Evolutionary conservation across 2,888 invertebrate genomes (phyloP).

Genomic region (Entomobrya proxima): DNA sequence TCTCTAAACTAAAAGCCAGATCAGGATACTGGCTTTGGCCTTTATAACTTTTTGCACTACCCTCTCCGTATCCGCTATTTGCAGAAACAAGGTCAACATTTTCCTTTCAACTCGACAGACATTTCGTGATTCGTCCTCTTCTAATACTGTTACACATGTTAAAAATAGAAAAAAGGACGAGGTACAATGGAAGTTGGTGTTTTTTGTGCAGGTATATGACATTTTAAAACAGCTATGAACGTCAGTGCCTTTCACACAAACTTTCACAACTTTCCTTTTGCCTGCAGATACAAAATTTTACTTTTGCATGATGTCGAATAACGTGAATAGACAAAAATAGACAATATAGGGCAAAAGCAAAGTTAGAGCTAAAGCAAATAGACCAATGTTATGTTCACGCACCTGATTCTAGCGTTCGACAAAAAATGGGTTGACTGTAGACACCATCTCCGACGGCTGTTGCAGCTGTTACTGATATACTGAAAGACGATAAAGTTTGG

Average conservation of each 20-base stretch:
- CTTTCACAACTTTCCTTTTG: not conserved
- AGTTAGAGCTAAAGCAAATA: conserved; percentile 44
- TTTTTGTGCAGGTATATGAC: not conserved
- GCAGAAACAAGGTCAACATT: conserved; percentile 48
- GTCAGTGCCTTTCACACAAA: not conserved
- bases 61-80: not conserved
- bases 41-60: not conserved
- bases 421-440: conserved; percentile 83
- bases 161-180: not conserved
- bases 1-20: not conserved
- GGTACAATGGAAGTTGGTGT: not conserved
- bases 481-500: conserved; percentile 76
- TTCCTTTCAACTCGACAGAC: not conserved
- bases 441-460: conserved; percentile 88
- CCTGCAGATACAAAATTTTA: conserved; percentile 24
- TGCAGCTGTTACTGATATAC: conserved; percentile 87
- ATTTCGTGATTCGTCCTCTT: not conserved
- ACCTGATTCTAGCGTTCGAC: conserved; percentile 89
- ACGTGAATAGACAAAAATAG: conserved; percentile 33
- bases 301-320: conserved; percentile 41
- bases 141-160: not conserved
- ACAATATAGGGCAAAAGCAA: not conserved
- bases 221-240: conserved; percentile 3
- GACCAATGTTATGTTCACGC: conserved; percentile 39
- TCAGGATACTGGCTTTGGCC: not conserved